Conservation (phyloP, 2,888 invertebrate genomes). For the Anarsia innoxiella region DNA sequence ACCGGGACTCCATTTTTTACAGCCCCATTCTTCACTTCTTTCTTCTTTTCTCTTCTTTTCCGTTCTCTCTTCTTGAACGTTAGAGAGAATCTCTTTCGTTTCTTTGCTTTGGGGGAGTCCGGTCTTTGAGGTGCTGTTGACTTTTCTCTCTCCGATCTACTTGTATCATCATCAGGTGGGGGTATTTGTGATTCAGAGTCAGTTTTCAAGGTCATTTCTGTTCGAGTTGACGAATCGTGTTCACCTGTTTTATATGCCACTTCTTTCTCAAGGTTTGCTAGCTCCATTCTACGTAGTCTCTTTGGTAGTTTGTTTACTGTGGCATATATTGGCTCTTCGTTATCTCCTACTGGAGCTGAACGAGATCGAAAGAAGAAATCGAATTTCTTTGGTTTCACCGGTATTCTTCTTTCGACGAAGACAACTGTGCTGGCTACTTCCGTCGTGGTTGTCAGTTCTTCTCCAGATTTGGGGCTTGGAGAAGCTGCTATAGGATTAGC, state of each 20-base stretch:
- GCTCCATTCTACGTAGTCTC: slow-evolving; percentile 61
- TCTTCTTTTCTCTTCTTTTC: slow-evolving; percentile 63
- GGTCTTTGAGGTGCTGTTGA: slow-evolving; percentile 53
- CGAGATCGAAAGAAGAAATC: slow-evolving; percentile 68
- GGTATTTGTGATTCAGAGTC: slow-evolving; percentile 59
- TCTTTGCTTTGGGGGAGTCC: slow-evolving; percentile 64
- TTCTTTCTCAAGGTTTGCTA: slow-evolving; percentile 67
- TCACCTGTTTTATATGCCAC: slow-evolving; percentile 60
- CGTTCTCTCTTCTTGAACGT: slow-evolving; percentile 66
- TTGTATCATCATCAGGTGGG: slow-evolving; percentile 63
- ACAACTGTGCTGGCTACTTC: slow-evolving; percentile 71
- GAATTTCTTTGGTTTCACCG: slow-evolving; percentile 61
- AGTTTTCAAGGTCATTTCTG: slow-evolving; percentile 58
- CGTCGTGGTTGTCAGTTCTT: slow-evolving; percentile 62
- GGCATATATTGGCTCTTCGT: slow-evolving; percentile 69
- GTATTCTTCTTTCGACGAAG: slow-evolving; percentile 66
- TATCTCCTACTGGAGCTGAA: slow-evolving; percentile 68
- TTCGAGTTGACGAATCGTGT: slow-evolving; percentile 57
- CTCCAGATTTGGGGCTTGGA: slow-evolving; percentile 47
- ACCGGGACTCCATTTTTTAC: slow-evolving; percentile 48
- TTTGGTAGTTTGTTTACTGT: slow-evolving; percentile 70
- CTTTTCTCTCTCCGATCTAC: slow-evolving; percentile 63
- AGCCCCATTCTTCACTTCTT: slow-evolving; percentile 49
- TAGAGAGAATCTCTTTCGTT: slow-evolving; percentile 62
- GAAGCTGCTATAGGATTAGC: slow-evolving; percentile 49